A percentile compares a stretch with the other conserved stretches of the same genome.
phyloP scores from a whole-genome alignment of 1,140 invertebrate genomes.

The Rhagoletis zephyria region DNA sequence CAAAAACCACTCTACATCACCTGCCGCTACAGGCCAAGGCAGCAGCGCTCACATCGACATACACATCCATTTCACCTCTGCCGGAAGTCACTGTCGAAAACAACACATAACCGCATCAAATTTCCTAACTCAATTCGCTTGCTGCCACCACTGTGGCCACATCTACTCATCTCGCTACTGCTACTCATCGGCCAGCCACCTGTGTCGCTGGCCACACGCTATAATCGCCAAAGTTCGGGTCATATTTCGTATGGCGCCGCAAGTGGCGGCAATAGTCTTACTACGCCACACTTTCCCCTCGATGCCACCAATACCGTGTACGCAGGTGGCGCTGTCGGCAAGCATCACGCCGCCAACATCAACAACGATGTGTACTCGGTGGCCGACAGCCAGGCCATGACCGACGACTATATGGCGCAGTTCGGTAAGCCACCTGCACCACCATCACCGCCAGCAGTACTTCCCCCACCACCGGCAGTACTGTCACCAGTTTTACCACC shows the following conservation, averaged over 20 bases:
- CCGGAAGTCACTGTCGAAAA: background rate
- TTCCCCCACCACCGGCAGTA: background rate
- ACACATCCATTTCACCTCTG: background rate
- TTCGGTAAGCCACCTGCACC: slow-evolving; percentile 33
- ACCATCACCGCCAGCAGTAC: background rate
- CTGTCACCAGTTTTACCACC: background rate
- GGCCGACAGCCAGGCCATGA: slow-evolving; percentile 70
- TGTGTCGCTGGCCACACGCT: slow-evolving; percentile 21
- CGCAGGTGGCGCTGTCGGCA: background rate
- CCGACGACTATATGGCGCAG: slow-evolving; percentile 64
- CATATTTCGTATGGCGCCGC: slow-evolving; percentile 5
- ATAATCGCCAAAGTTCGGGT: slow-evolving; percentile 8
- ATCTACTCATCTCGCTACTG: background rate
- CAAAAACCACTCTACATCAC: background rate
- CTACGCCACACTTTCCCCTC: slow-evolving; percentile 19
- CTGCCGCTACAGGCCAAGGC: background rate
- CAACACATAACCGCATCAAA: background rate
- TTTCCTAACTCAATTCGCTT: background rate
- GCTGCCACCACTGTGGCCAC: background rate
- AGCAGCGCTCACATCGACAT: background rate
- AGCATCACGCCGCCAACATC: slow-evolving; percentile 33
- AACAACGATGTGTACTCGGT: slow-evolving; percentile 67
- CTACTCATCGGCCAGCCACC: background rate
- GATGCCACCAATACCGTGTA: background rate
- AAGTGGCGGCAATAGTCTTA: slow-evolving; percentile 17